phyloP scores from a whole-genome alignment of 2,113 vertebrate species.

The Gallinago undulata region DNA sequence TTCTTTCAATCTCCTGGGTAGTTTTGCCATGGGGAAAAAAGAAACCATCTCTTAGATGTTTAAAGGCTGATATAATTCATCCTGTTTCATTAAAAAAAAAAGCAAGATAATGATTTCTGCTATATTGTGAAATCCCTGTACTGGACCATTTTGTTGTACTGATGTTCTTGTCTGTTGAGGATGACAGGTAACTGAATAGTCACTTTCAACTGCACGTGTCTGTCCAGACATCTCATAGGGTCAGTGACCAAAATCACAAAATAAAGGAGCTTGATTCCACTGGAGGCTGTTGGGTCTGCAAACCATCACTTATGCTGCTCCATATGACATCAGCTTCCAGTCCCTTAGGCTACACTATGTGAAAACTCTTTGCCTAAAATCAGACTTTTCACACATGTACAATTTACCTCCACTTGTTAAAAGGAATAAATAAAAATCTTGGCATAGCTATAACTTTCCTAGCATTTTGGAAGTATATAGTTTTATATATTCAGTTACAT shows the following conservation, averaged over 20 bases:
- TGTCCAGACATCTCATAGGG: neutral
- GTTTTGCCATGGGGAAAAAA: neutral
- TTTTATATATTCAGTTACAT: neutral
- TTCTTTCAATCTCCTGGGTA: neutral
- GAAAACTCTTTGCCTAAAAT: neutral
- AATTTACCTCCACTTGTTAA: neutral
- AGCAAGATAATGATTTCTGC: neutral
- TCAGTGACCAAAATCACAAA: neutral
- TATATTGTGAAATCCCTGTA: neutral
- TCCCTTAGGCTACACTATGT: neutral
- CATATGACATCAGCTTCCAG: neutral
- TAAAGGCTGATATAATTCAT: neutral
- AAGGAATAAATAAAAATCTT: neutral
- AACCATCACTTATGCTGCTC: neutral
- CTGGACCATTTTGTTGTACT: neutral
- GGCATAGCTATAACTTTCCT: neutral
- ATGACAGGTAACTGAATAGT: neutral
- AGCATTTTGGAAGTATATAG: neutral
- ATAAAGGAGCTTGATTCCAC: neutral
- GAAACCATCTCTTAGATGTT: neutral
- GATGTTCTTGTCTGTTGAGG: neutral
- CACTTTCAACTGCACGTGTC: neutral
- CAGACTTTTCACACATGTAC: neutral
- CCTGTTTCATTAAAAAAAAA: neutral
- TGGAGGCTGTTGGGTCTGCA: neutral